Evolutionary conservation across 2,797 vertebrate genomes (phyloP), one percentile per base, ranked within the genome.

Genomic region (Hipposideros larvatus): DNA sequence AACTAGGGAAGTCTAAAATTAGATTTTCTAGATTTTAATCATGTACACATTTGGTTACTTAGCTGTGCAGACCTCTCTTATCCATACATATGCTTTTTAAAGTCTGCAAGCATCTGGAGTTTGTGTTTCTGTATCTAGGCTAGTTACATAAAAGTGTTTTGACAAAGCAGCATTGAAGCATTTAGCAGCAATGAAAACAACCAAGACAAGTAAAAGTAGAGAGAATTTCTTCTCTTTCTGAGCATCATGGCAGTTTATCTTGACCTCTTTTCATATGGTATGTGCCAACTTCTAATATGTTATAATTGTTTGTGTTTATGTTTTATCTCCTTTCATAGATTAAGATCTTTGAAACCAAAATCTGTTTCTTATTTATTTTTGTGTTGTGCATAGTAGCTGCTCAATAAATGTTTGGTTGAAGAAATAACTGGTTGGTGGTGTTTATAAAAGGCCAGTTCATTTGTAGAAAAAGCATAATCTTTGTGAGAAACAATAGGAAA

Each of bases 91-190:
- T 84, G 92, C 96, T 96, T 97, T 98, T 97, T 96, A 96, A 96
- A 91, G 96, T 86, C 89, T 85, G n/a, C 22, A 75, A 82, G 96
- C 97, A 96, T 98, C 97, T 98, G 97, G 97, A 97, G 88, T 93
- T 95, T 97, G 80, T 97, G 91, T 96, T 73, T 92, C 92, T 96
- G 82, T 92, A 85, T 97, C 84, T 96, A 92, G 90, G 86, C 88
- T 96, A 94, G 96, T 94, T 91, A 94, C 83, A 84, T 71, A 94
- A 97, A 98, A 71, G 83, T 87, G 74, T 95, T 96, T 87, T 96
- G 87, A 85, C 74, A 97, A 71, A 92, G 74, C 68, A 66, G 71
- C 65, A 89, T n/a, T 95, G 90, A 96, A 96, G 59, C 82, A 63
- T 95, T 97, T 96, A 90, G 90, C 90, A 91, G 95, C 70, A 96